Conservation (phyloP, 2,113 vertebrate species). For the Irena cyanogastra region DNA sequence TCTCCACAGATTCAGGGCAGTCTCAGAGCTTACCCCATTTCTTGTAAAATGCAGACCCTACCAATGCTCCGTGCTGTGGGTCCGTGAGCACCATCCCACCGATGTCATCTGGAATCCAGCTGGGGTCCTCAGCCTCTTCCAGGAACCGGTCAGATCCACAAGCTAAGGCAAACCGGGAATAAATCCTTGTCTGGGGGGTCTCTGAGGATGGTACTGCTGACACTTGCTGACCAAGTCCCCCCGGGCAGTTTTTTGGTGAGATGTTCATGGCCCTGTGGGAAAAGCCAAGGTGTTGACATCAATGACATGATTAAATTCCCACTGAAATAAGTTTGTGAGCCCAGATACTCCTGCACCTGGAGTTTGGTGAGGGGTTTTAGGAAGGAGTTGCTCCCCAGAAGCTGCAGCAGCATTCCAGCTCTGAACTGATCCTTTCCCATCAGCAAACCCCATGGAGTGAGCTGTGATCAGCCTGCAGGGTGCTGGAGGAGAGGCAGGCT, state of each 20-base stretch:
- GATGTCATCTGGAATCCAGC: not conserved
- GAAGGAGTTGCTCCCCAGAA: not conserved
- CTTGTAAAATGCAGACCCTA: not conserved
- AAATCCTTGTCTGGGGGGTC: not conserved
- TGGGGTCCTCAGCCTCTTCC: not conserved
- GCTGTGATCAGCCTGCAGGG: not conserved
- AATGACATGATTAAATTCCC: not conserved
- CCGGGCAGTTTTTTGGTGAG: not conserved
- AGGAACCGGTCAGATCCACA: not conserved
- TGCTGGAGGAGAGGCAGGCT: not conserved
- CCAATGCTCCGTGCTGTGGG: fast-evolving
- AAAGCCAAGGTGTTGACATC: not conserved
- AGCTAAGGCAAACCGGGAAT: not conserved
- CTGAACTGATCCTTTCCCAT: not conserved
- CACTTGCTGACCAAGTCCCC: not conserved
- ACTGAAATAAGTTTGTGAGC: not conserved
- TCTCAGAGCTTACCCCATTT: not conserved
- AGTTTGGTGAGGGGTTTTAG: not conserved
- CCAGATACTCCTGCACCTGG: not conserved
- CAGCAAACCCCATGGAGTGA: fast-evolving
- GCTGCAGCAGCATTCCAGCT: not conserved
- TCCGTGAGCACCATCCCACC: not conserved
- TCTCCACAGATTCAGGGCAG: not conserved
- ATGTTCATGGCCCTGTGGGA: not conserved
- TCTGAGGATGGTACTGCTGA: not conserved